These are phyloP conservation scores for Todiramphus saurophagus DNA, from an alignment of 2,113 vertebrate genomes.

Conservation along the genomic window DNA sequence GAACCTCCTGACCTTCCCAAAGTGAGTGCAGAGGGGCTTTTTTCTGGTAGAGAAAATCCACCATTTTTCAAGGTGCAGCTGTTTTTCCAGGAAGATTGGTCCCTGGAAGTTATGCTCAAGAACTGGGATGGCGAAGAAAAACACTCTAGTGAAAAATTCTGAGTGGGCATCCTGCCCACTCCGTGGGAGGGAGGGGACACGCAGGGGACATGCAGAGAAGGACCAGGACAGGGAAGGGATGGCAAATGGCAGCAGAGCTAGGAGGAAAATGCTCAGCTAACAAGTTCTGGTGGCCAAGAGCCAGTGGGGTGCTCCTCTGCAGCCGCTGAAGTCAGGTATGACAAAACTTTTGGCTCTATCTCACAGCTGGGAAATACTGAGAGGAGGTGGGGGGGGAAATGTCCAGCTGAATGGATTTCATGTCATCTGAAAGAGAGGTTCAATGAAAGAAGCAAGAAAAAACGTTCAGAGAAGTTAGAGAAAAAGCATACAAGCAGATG, in stretches of 20 bases:
- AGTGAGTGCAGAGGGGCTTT: neutral
- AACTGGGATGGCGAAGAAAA: neutral
- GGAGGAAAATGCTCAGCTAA: neutral
- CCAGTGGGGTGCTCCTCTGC: neutral
- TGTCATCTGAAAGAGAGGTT: constrained; percentile 17
- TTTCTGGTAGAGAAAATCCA: neutral
- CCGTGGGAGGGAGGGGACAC: neutral
- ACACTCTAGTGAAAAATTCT: neutral
- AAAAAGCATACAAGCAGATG: neutral
- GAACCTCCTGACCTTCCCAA: neutral
- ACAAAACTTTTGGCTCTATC: constrained; percentile 39
- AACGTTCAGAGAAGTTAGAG: neutral
- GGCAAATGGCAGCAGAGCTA: neutral
- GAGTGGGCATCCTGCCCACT: accelerated
- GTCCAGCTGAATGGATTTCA: constrained; percentile 41
- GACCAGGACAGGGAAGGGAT: neutral
- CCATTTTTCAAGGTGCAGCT: neutral
- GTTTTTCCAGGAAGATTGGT: neutral
- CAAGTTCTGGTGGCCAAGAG: neutral
- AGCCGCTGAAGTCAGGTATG: constrained; percentile 31
- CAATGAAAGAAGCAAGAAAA: constrained; percentile 2
- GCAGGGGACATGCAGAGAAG: neutral
- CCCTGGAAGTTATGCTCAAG: neutral
- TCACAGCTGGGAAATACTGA: constrained; percentile 32
- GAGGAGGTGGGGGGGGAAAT: neutral